phyloP scores from a whole-genome alignment of 2,888 invertebrate species.

The Ophion slaviceki region DNA sequence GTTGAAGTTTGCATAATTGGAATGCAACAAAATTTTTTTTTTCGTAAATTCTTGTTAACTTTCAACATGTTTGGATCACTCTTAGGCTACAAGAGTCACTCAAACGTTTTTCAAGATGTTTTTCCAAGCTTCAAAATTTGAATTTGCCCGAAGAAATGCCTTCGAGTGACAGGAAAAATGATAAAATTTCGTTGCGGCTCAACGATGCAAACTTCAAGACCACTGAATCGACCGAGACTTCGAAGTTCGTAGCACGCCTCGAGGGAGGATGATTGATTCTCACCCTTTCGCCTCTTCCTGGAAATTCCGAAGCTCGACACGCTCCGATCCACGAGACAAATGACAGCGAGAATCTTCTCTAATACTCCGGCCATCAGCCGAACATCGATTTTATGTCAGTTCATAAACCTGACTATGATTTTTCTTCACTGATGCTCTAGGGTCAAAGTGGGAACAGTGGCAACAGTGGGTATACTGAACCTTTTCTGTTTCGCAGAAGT shows the following conservation, averaged over 20 bases:
- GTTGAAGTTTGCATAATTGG: too few relatives aligned
- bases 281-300: background rate
- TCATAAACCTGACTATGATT: background rate
- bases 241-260: background rate
- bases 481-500: too few relatives aligned
- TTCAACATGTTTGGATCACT: too few relatives aligned
- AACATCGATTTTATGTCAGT: background rate
- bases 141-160: background rate
- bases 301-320: background rate
- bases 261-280: slow-evolving; percentile 6
- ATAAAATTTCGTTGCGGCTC: background rate
- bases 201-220: background rate
- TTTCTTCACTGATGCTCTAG: background rate
- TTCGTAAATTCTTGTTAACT: too few relatives aligned
- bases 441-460: too few relatives aligned
- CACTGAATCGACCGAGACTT: background rate
- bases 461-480: too few relatives aligned
- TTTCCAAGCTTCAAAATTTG: too few relatives aligned
- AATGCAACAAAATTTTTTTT: too few relatives aligned
- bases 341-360: background rate
- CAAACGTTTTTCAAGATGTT: too few relatives aligned
- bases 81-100: too few relatives aligned
- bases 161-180: background rate
- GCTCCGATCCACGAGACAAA: background rate
- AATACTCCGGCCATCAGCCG: background rate